Evolutionary conservation across 2,888 invertebrate species (phyloP).

Genomic region (Chorisops tibialis): DNA sequence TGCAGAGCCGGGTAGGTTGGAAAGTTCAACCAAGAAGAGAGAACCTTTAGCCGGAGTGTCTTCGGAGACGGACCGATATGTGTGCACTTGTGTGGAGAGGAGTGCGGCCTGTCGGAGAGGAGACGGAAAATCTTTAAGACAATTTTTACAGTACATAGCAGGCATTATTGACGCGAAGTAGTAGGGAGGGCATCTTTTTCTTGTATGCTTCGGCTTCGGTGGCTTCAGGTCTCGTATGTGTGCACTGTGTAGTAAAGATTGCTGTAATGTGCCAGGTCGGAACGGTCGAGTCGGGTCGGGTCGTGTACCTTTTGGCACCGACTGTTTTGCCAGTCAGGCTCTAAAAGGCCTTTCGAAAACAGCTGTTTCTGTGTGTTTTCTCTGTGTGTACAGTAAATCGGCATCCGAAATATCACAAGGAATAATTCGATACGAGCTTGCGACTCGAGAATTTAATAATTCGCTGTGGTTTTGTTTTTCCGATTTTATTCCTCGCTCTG

Average conservation of each 20-base stretch:
- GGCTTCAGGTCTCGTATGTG: conserved; percentile 13
- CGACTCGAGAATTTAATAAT: too few species aligned
- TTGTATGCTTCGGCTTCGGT: conserved; percentile 18
- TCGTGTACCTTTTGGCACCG: conserved; percentile 55
- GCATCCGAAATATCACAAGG: too few species aligned
- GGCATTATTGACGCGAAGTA: conserved; percentile 6
- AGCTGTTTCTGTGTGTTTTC: conserved; percentile 39
- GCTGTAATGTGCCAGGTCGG: conserved; percentile 52
- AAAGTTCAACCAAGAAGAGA: conserved; percentile 21
- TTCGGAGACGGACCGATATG: not conserved
- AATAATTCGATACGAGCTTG: too few species aligned
- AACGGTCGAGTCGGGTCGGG: conserved; percentile 55
- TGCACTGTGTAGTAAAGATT: conserved; percentile 16
- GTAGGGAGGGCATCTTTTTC: conserved; percentile 22
- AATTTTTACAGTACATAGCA: conserved; percentile 8
- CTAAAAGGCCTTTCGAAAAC: conserved; percentile 53
- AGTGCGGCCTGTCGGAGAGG: conserved; percentile 19
- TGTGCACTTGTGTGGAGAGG: not conserved
- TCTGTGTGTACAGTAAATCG: not conserved
- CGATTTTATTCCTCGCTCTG: too few species aligned
- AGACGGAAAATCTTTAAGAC: conserved; percentile 27
- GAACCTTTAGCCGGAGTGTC: conserved; percentile 19
- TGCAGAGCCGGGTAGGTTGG: not conserved
- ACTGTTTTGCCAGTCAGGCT: conserved; percentile 55
- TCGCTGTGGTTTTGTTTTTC: too few species aligned